Evolutionary conservation across 2,113 vertebrate species (phyloP).

Genomic region (Tauraco erythrolophus): DNA sequence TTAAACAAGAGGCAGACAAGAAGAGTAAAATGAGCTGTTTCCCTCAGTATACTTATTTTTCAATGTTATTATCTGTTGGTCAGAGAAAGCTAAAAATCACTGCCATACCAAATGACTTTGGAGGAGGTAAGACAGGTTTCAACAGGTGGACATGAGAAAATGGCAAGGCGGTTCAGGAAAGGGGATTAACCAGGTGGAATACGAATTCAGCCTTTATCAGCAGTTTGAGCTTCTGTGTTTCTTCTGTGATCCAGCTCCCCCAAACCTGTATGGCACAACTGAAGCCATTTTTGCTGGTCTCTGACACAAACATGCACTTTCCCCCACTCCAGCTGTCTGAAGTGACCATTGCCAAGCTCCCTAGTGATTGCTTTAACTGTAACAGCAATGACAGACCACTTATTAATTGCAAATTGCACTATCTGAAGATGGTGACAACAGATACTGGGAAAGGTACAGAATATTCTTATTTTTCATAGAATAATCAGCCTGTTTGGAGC

Average conservation of each 20-base stretch:
- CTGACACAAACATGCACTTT: not conserved
- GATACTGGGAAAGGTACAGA: slow-evolving; percentile 39
- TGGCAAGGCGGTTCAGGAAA: not conserved
- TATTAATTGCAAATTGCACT: slow-evolving; percentile 58
- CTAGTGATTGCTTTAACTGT: slow-evolving; percentile 2
- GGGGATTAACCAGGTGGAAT: not conserved
- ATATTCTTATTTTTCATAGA: slow-evolving; percentile 57
- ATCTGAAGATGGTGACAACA: slow-evolving; percentile 62
- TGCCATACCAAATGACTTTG: not conserved
- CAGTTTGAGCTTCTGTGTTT: not conserved
- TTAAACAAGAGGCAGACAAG: not conserved
- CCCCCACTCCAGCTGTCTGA: not conserved
- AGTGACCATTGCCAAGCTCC: not conserved
- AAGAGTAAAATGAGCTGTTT: not conserved
- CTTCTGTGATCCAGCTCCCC: not conserved
- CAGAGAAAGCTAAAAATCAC: not conserved
- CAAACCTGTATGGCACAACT: rapidly evolving
- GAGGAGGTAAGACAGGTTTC: not conserved
- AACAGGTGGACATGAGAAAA: not conserved
- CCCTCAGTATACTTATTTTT: not conserved
- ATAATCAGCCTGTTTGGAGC: slow-evolving; percentile 34
- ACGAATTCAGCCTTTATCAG: not conserved
- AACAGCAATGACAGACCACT: slow-evolving; percentile 29
- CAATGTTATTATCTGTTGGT: not conserved
- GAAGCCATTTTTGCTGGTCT: not conserved